These are phyloP conservation scores for Phoebastria nigripes DNA, from an alignment of 2,797 vertebrate species.

Conservation along the genomic window DNA sequence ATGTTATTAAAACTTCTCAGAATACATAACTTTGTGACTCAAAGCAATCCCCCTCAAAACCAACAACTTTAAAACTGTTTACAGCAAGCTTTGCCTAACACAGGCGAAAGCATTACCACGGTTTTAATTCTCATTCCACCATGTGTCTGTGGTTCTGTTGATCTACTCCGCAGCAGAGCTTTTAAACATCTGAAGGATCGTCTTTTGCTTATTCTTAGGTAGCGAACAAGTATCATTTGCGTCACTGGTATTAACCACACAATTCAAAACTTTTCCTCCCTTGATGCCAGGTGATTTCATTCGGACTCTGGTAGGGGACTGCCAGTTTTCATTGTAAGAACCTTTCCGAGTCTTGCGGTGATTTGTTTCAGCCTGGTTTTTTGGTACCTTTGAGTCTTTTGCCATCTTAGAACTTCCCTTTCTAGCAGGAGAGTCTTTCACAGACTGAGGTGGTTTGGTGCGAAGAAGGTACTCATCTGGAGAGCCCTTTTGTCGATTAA, in stretches of 20 bases:
- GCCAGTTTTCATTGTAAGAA: conserved; percentile 65
- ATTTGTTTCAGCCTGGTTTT: conserved; percentile 5
- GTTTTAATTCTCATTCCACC: not conserved
- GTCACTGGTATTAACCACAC: conserved; percentile 52
- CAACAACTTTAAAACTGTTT: not conserved
- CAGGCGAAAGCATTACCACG: not conserved
- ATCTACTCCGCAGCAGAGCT: conserved; percentile 54
- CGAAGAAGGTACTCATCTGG: conserved; percentile 82
- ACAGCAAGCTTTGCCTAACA: not conserved
- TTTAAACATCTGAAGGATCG: conserved; percentile 77
- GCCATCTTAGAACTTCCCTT: not conserved
- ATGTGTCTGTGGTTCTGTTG: fast-evolving
- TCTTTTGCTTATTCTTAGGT: conserved; percentile 73
- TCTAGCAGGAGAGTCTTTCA: not conserved
- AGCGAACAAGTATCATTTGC: conserved; percentile 46
- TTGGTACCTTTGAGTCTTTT: conserved; percentile 8
- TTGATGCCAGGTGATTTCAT: conserved; percentile 33
- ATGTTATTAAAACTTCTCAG: not conserved
- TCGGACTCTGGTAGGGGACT: conserved; percentile 27
- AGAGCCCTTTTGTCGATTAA: conserved; percentile 85
- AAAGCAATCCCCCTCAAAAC: not conserved
- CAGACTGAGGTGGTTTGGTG: not conserved
- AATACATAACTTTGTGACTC: not conserved
- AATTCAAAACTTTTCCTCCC: conserved; percentile 54
- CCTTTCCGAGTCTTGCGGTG: conserved; percentile 13